Base-by-base conservation (phyloP, 2,888 invertebrate species). In the Blera fallax region DNA sequence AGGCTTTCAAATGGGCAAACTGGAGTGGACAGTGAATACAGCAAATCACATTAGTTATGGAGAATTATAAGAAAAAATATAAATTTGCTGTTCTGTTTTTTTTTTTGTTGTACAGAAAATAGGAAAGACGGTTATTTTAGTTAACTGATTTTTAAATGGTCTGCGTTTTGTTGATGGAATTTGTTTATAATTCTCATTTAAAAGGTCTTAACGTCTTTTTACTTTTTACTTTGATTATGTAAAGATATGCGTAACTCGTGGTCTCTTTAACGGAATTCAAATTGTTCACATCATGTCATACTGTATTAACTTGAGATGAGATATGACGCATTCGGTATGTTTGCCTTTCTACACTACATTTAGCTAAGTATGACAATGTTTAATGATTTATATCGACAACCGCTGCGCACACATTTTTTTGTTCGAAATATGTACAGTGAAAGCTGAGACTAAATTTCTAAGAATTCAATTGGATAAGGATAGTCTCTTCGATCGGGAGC, bases 11-110 rank as follows among this genome's bases (percentile, higher is more conserved):
- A 67, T 52, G 16, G 27, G 11, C 45, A 70, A 70, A 70, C 43
- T 56, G 70, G 70, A 70, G 43, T 56, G 70, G 32, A 43, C 43
- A 43, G 27, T 40, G 37, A 37, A 37, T 37, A 29, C 67, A 10
- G 45, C 56, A 70, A 70, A 70, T 70, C 70, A 45, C 45, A 56
- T 70, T 70, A 58, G 56, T 21, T 45, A 45, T 45, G 69, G 43
- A 2, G 6, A 1, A 67, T 24, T 65, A 32, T 65, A 52, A 10
- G 16, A 16, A 32, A 5, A 43, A 18, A 58, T 16, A 21, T 16
- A 29, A 11, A 29, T 52, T 1, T n/a, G 21, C n/a, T 58, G 10
- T 40, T 18, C 34, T 58, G 8, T 40, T 40, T 10, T 40, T 40
- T 3, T 40, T 24, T 40, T 29, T 29, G n/a, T 6, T n/a, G 0